Conservation (phyloP, 2,113 vertebrate species). For the Labeo rohita region DNA sequence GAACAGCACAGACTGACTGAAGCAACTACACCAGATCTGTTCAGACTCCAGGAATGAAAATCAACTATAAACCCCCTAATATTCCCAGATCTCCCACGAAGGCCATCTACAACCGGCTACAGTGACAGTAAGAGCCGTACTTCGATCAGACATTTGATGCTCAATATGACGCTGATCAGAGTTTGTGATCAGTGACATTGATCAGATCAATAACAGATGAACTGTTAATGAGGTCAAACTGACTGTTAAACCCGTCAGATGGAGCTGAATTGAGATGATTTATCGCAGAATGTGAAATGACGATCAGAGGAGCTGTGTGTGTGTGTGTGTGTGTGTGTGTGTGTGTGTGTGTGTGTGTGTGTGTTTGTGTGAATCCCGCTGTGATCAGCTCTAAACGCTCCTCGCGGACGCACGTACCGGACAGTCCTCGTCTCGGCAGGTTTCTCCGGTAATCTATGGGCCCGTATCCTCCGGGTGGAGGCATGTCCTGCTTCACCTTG, state of each 20-base stretch:
- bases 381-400: background rate
- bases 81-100: no score
- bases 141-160: background rate
- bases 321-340: no score
- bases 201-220: no score
- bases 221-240: no score
- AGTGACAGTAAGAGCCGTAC: background rate
- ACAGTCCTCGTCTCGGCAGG: constrained; percentile 86
- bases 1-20: background rate
- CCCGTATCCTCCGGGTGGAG: constrained; percentile 87
- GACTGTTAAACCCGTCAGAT: no score
- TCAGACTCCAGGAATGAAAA: background rate
- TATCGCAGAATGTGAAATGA: no score
- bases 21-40: background rate
- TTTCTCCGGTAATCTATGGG: constrained; percentile 90
- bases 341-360: background rate
- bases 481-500: constrained; percentile 99
- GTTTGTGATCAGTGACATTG: background rate
- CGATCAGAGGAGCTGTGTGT: no score
- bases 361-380: background rate
- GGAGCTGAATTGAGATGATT: no score
- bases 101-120: no score
- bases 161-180: background rate
- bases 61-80: no score
- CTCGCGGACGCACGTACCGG: constrained; percentile 74